phyloP scores from a whole-genome alignment of 1,140 invertebrate species.

The Pseudomyrmex pallidus region DNA sequence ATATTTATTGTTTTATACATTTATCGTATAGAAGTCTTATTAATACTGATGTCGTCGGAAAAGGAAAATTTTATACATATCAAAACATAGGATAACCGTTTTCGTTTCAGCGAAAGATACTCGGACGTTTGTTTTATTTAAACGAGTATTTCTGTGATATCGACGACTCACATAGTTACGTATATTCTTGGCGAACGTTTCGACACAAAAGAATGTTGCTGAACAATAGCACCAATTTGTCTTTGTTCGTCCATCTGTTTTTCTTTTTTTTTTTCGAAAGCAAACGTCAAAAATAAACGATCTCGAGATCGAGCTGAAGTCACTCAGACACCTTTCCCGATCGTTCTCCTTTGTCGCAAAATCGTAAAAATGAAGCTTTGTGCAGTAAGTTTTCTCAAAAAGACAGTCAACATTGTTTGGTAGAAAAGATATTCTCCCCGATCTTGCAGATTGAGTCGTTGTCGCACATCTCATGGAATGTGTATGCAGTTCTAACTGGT shows the following conservation, averaged over 20 bases:
- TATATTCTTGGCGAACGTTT: conserved; percentile 26
- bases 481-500: conserved; percentile 57
- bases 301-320: conserved; percentile 3
- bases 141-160: conserved; percentile 12
- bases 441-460: conserved; percentile 12
- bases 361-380: conserved; percentile 54
- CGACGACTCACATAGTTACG: conserved; percentile 17
- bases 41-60: conserved; percentile 54
- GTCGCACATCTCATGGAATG: conserved; percentile 65
- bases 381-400: conserved; percentile 30
- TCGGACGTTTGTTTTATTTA: neutral
- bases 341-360: neutral
- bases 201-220: conserved; percentile 46
- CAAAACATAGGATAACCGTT: conserved; percentile 2
- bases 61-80: conserved; percentile 32
- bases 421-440: conserved; percentile 25
- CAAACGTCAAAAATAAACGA: conserved; percentile 22
- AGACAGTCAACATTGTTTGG: conserved; percentile 32
- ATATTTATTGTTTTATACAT: conserved; percentile 50
- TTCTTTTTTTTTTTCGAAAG: neutral
- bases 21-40: neutral
- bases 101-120: neutral
- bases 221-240: conserved; percentile 65
- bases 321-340: neutral
- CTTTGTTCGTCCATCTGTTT: conserved; percentile 1